Conservation (phyloP, 2,797 vertebrate species). For the Argya squamiceps region DNA sequence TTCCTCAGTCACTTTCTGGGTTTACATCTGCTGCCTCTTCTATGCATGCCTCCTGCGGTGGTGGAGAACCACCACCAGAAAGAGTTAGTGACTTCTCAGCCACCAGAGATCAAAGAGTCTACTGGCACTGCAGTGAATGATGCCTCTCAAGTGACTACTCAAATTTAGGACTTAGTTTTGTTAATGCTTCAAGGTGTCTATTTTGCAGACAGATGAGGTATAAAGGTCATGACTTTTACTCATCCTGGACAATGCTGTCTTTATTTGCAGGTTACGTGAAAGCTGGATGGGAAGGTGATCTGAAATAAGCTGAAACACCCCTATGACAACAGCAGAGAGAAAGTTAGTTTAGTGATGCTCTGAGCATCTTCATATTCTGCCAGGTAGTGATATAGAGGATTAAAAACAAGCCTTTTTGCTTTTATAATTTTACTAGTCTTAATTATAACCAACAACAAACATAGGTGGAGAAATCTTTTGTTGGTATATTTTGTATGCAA, state of each 20-base stretch:
- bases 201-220: not conserved
- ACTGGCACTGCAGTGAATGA: not conserved
- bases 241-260: not conserved
- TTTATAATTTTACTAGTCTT: not conserved
- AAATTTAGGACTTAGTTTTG: not conserved
- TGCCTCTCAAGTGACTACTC: not conserved
- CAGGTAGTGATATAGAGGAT: not conserved
- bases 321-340: not conserved
- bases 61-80: not conserved
- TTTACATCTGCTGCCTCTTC: not conserved
- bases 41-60: not conserved
- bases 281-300: not conserved
- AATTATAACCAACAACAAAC: not conserved
- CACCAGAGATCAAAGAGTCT: not conserved
- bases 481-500: not conserved
- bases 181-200: not conserved
- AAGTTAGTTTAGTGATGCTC: not conserved
- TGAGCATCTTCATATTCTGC: not conserved
- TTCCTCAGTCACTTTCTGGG: not conserved
- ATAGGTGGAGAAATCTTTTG: not conserved
- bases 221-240: not conserved
- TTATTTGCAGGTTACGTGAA: not conserved
- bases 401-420: not conserved
- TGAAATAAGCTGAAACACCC: not conserved
- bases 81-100: not conserved